Evolutionary conservation across 2,113 vertebrate species (phyloP).

Genomic region (Sprattus sprattus): DNA sequence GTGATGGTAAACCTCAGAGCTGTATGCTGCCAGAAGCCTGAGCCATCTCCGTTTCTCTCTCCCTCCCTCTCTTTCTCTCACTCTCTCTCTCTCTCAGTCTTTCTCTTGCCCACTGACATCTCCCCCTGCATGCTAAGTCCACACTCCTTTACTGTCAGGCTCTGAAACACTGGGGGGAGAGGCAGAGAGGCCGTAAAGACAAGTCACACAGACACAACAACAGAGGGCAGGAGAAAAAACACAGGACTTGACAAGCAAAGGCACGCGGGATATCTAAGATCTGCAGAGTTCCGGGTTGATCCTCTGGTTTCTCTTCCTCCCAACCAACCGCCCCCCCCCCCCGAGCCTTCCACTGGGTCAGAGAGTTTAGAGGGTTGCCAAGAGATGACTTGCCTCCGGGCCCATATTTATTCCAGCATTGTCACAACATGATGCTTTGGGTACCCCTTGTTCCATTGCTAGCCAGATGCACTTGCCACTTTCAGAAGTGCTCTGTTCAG

Average conservation of each 20-base stretch:
- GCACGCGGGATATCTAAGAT: slow-evolving; percentile 43
- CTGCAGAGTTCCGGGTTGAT: slow-evolving; percentile 35
- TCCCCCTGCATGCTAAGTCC: slow-evolving; percentile 33
- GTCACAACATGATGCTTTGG: slow-evolving; percentile 11
- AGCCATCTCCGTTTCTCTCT: neutral
- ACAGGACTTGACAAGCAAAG: slow-evolving; percentile 43
- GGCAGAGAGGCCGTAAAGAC: neutral
- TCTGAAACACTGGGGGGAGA: slow-evolving; percentile 19
- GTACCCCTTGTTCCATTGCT: neutral
- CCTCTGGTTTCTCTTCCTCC: slow-evolving; percentile 27
- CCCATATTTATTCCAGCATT: neutral
- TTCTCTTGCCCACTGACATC: slow-evolving; percentile 5
- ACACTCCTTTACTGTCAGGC: slow-evolving; percentile 13
- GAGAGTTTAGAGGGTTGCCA: slow-evolving; percentile 31
- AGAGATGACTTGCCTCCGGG: slow-evolving; percentile 33
- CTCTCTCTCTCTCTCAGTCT: neutral
- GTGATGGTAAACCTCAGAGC: slow-evolving; percentile 2
- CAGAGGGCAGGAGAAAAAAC: slow-evolving; percentile 20
- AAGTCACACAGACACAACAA: neutral
- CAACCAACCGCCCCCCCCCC: slow-evolving; percentile 25
- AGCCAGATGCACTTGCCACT: neutral
- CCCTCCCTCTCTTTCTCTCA: slow-evolving; percentile 17
- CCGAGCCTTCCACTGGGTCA: slow-evolving; percentile 10
- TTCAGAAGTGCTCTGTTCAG: too few species aligned
- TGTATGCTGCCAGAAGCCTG: neutral